These are phyloP conservation scores for Dissostichus mawsoni DNA, from an alignment of 2,113 vertebrate species.

Conservation along the genomic window DNA sequence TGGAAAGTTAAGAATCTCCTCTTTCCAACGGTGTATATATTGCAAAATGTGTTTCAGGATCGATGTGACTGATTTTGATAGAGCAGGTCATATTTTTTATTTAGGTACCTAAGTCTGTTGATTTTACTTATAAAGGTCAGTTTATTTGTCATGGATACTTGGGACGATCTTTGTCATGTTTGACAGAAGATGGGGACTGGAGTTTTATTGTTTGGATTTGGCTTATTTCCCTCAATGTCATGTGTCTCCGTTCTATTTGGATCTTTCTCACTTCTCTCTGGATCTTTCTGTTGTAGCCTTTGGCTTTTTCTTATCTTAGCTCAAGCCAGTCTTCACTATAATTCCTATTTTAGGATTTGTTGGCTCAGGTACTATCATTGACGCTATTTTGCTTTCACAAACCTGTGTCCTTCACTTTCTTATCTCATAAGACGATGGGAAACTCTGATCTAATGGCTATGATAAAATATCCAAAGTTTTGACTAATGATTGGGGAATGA, in stretches of 20 bases:
- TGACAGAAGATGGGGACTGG: too few relatives aligned
- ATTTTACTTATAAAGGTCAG: background rate
- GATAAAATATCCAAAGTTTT: background rate
- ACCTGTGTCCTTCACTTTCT: background rate
- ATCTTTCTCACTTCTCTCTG: too few relatives aligned
- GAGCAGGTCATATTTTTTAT: too few relatives aligned
- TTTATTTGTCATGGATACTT: background rate
- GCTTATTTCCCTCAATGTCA: too few relatives aligned
- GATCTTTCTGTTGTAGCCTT: too few relatives aligned
- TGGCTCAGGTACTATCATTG: background rate
- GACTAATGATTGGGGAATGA: too few relatives aligned
- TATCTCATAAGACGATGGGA: background rate
- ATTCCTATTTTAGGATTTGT: background rate
- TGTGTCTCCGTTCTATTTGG: too few relatives aligned
- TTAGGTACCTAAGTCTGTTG: background rate
- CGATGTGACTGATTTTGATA: too few relatives aligned
- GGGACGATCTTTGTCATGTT: background rate
- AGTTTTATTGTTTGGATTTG: background rate
- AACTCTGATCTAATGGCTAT: background rate
- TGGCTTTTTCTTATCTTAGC: background rate
- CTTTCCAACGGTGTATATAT: too few relatives aligned
- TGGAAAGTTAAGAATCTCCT: too few relatives aligned
- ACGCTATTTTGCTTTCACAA: background rate
- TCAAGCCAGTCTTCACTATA: background rate
- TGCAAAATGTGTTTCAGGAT: too few relatives aligned